Evolutionary conservation across 2,888 invertebrate genomes (phyloP), one percentile per base, ranked within the genome.

Genomic region (Choreutis nemorana): DNA sequence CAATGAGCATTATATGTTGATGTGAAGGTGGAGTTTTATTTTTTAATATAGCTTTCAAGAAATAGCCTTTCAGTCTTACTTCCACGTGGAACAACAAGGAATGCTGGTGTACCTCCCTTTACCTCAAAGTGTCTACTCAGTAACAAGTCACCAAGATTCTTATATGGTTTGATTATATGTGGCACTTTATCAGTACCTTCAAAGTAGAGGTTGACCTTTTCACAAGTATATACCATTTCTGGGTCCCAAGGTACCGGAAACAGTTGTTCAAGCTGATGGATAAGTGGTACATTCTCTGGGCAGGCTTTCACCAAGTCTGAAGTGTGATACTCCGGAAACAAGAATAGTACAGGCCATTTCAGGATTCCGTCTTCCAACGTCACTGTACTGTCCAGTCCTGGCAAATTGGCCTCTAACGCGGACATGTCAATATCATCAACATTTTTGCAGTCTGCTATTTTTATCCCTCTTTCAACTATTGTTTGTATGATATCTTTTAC

Each of bases 291-390:
- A 44, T 86, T 82, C 67, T 96, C 95, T 6, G 84, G 82, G 50
- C 95, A 91, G 33, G 84, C 82, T 57, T 90, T 87, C 22, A 97
- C 83, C 45, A 94, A 91, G 63, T 98, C 97, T 27, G 93, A 90
- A 47, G 90, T 86, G 33, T 87, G 81, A 51, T 87, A 87, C 65
- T 97, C 95, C 0, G 97, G 97, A 63, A 96, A 97, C 7, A 93
- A 71, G 41, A 97, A 85, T 10, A 92, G 75, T 0, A 94, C 87
- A 0, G 97, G 97, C 96, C 96, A 97, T 28, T 87, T 68, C 7
- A 97, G 63, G 8, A 71, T 45, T 0, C 84, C 64, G 47, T 83
- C 70, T 37, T 83, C 81, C 7, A 90, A 47, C 46, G 82, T 81
- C 1, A 91, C 91, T 28, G 83, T 81, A 33, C 81, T 68, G 30